Evolutionary conservation across 2,888 invertebrate genomes (phyloP).

Genomic region (Diarsia mendica): DNA sequence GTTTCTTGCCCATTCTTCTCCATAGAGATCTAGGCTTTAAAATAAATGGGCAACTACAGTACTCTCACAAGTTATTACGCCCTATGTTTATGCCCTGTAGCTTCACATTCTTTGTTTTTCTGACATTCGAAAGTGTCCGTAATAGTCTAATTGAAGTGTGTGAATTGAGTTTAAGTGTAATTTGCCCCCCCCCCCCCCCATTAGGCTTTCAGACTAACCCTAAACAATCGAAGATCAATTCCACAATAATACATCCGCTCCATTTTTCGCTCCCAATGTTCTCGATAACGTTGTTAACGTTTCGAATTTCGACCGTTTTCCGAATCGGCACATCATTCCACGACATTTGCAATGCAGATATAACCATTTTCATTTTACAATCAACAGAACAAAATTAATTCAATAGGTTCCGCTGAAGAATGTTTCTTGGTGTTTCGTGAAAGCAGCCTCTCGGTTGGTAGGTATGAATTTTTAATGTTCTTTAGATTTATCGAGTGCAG

Average conservation of each 20-base stretch:
- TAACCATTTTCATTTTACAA: constrained; percentile 86
- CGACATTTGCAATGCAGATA: constrained; percentile 85
- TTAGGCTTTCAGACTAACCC: background rate
- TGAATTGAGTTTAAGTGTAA: no score
- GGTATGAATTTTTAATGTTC: constrained; percentile 77
- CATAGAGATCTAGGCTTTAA: no score
- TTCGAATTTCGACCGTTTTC: constrained; percentile 67
- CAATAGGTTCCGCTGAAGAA: constrained; percentile 80
- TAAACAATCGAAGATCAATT: background rate
- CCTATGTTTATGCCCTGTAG: no score
- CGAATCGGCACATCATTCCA: constrained; percentile 65
- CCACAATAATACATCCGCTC: constrained; percentile 42
- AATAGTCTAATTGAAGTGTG: no score
- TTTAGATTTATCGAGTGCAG: constrained; percentile 64
- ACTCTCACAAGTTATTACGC: no score
- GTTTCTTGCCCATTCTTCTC: no score
- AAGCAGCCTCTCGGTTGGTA: constrained; percentile 68
- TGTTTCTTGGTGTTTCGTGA: constrained; percentile 76
- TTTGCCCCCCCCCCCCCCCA: no score
- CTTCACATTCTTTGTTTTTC: no score
- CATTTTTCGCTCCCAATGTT: constrained; percentile 59
- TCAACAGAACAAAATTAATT: constrained; percentile 87
- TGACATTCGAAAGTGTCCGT: no score
- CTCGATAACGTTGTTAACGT: constrained; percentile 72
- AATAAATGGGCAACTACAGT: no score